phyloP scores from a whole-genome alignment of 2,113 vertebrate genomes.

The Mesitornis unicolor region DNA sequence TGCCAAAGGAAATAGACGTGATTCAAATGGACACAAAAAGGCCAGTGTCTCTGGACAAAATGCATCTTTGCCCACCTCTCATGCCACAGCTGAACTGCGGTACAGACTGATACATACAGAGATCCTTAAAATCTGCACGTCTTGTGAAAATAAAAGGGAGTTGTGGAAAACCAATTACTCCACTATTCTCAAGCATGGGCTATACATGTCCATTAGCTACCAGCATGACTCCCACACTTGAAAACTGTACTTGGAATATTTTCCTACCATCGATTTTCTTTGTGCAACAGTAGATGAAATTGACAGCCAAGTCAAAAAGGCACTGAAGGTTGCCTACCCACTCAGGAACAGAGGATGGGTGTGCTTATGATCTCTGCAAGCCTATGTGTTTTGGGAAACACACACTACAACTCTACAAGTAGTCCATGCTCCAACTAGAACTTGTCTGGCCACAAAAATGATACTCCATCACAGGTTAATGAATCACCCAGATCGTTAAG shows the following conservation, averaged over 20 bases:
- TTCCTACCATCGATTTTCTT: background rate
- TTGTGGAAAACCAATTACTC: background rate
- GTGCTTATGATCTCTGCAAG: background rate
- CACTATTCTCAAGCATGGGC: background rate
- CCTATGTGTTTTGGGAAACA: background rate
- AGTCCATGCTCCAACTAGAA: background rate
- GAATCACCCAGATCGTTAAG: background rate
- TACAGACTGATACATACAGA: background rate
- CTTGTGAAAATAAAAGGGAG: background rate
- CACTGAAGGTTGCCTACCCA: rapidly evolving
- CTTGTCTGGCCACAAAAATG: background rate
- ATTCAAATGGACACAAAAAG: background rate
- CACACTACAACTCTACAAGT: background rate
- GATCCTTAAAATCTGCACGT: background rate
- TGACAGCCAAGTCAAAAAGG: background rate
- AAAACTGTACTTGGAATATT: background rate
- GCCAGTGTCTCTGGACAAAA: background rate
- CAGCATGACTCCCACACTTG: background rate
- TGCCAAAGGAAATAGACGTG: rapidly evolving
- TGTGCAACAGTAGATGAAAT: background rate
- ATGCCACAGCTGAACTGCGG: rapidly evolving
- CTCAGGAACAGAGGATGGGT: background rate
- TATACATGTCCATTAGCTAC: background rate
- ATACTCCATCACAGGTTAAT: background rate
- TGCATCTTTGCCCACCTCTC: background rate